Conservation (phyloP, 2,113 vertebrate species). For the Myotis davidii region DNA sequence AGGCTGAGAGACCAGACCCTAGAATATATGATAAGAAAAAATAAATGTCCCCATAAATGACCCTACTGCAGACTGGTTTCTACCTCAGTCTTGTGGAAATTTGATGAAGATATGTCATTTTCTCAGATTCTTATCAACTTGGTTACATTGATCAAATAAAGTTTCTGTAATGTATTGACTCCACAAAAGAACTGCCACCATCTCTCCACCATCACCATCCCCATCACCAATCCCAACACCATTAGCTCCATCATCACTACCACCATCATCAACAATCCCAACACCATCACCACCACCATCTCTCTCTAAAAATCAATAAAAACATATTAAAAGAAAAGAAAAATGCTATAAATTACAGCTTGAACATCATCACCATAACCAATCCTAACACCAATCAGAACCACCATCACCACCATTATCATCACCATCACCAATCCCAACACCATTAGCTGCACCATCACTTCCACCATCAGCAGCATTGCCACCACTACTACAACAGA, state of each 20-base stretch:
- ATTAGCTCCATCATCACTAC: no score
- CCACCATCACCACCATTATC: neutral
- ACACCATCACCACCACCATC: fast-evolving
- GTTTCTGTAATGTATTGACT: neutral
- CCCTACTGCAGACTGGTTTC: neutral
- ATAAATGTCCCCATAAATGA: neutral
- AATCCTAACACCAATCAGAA: neutral
- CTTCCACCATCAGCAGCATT: fast-evolving
- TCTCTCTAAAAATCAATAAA: no score
- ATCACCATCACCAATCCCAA: neutral
- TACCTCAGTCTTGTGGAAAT: neutral
- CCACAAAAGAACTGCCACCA: neutral
- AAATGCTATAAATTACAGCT: neutral
- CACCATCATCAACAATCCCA: no score
- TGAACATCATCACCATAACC: neutral
- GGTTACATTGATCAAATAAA: neutral
- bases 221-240: no score
- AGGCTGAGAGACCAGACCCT: neutral
- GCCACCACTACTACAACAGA: neutral
- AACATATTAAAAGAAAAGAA: no score
- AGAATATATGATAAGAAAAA: neutral
- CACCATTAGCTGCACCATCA: no score
- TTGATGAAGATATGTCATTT: neutral
- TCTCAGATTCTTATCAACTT: neutral
- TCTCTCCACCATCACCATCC: neutral